Evolutionary conservation across 2,797 vertebrate species (phyloP), one percentile per base, ranked within the genome.

Genomic region (Paramormyrops hopkinsi): DNA sequence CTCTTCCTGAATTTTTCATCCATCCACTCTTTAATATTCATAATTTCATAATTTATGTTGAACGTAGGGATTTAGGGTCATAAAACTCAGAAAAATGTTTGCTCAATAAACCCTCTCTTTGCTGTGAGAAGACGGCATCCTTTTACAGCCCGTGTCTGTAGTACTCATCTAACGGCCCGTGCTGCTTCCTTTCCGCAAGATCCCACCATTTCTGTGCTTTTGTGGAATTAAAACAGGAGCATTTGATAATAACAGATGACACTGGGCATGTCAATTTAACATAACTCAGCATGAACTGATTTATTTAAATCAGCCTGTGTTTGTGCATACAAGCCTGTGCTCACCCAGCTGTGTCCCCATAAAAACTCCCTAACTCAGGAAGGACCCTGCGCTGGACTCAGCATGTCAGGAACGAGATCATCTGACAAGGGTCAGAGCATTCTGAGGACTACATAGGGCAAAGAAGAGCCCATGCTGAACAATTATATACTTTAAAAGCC

Each of bases 41-140:
- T 95, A 94, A 95, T 94, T 95, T 93, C 92, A 94, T 94, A 94
- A 95, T 93, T 94, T 93, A 94, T 92, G 92, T 85, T 91, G 93
- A 95, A 95, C 94, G 76, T 94, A 94, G 93, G 92, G 91, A 94
- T 94, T 93, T 88, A 3, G 90, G 92, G 94, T 94, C 93, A 96
- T 95, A 95, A 95, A 95, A 95, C 88, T 87, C 90, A 91, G 91
- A 94, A 93, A 93, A 94, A 94, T 94, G 94, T 95, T 95, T 94
- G 94, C 92, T 69, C 14, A 90, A 95, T 94, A 90, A 94, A 95
- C 94, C 90, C 93, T 92, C 91, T 86, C 90, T 93, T 94, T 93
- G 37, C 5, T 1, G 4, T 92, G 2, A 33, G 44, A 48, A 48
- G 92, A 92, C 93, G 92, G 93, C 93, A 93, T 88, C 46, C 41